Percentiles rank a stretch among this genome's conserved stretches.
phyloP scores from a whole-genome alignment of 2,113 vertebrate genomes.

The Marmota flaviventris region DNA sequence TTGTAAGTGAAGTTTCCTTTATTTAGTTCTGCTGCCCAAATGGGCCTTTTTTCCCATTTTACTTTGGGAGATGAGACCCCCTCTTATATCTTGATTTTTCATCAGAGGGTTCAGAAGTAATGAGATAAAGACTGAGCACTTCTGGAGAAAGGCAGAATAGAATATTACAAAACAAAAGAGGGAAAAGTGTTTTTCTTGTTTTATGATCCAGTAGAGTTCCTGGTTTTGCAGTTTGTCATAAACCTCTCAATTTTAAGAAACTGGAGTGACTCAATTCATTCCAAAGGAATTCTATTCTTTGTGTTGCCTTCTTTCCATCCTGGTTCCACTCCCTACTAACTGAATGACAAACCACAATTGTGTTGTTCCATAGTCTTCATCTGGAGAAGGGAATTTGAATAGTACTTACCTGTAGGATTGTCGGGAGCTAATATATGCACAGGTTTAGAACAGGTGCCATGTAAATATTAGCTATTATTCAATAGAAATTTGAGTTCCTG shows the following conservation, averaged over 20 bases:
- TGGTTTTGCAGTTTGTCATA: neutral
- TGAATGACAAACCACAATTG: neutral
- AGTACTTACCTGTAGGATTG: neutral
- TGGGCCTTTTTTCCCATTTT: neutral
- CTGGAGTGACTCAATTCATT: neutral
- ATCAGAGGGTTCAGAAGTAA: neutral
- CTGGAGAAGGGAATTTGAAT: neutral
- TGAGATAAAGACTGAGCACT: slow-evolving; percentile 4
- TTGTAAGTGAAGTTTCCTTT: slow-evolving; percentile 21
- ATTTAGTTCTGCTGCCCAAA: neutral
- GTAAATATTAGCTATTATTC: neutral
- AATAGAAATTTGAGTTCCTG: neutral
- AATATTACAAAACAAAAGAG: slow-evolving; percentile 30
- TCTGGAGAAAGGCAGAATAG: slow-evolving; percentile 30
- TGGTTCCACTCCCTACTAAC: neutral
- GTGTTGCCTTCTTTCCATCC: neutral
- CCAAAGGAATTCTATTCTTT: neutral
- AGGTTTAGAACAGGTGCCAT: neutral
- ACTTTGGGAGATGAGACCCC: neutral
- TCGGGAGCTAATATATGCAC: neutral
- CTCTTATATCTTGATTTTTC: neutral
- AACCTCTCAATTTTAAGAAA: slow-evolving; percentile 42
- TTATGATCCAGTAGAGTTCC: neutral
- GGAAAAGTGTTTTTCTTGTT: slow-evolving; percentile 42
- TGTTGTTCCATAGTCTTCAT: neutral